Evolutionary conservation across 1,140 invertebrate genomes (phyloP).

Genomic region (Spodoptera frugiperda): DNA sequence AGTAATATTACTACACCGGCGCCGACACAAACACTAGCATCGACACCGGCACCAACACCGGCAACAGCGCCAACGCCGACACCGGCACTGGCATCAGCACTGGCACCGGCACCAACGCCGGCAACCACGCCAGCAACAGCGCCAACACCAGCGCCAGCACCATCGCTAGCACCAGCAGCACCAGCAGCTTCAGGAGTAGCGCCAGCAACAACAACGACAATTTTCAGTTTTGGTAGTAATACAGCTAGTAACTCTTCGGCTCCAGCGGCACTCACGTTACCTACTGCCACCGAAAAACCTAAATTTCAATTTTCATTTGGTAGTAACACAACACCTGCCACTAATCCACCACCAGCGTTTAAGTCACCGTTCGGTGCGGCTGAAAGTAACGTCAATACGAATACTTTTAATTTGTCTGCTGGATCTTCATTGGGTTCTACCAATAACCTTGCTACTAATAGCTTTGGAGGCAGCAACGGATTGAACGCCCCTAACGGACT

Average conservation of each 20-base stretch:
- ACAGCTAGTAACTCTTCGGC: constrained; percentile 30
- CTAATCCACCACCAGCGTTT: constrained; percentile 50
- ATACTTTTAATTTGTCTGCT: constrained; percentile 59
- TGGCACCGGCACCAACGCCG: too few species aligned
- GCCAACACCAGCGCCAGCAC: too few species aligned
- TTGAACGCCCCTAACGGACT: constrained; percentile 38
- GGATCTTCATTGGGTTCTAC: constrained; percentile 52
- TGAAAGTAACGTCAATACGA: constrained; percentile 48
- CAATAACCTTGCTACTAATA: constrained; percentile 48
- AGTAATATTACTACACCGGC: constrained; percentile 48
- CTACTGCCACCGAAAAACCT: constrained; percentile 61
- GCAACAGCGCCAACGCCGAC: too few species aligned
- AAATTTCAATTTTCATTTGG: constrained; percentile 73
- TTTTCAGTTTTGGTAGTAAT: constrained; percentile 69
- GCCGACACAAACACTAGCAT: not conserved
- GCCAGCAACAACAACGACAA: constrained; percentile 44
- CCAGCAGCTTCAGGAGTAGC: too few species aligned
- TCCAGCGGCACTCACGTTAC: not conserved
- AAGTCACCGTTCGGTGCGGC: constrained; percentile 57
- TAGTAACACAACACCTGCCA: constrained; percentile 54
- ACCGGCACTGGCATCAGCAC: too few species aligned
- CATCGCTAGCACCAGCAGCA: constrained; percentile 51
- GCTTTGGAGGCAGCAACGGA: constrained; percentile 54
- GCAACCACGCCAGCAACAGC: too few species aligned
- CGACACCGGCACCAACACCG: too few species aligned